These are phyloP conservation scores for Numenius arquata DNA, from an alignment of 2,113 vertebrate genomes.

Conservation along the genomic window DNA sequence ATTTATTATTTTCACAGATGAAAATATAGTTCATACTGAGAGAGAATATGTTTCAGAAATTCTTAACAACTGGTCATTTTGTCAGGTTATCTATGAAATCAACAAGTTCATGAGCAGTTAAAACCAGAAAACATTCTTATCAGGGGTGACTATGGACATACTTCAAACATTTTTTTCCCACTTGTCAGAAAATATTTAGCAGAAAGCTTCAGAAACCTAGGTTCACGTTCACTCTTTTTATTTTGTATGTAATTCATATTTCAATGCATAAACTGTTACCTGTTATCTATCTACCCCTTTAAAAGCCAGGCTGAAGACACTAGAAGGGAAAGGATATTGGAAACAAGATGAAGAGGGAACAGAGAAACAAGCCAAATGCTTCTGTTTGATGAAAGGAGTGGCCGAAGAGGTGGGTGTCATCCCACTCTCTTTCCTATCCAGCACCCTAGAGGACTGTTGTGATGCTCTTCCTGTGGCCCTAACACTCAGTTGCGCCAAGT, in stretches of 20 bases:
- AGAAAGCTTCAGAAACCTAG: neutral
- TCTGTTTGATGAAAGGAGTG: neutral
- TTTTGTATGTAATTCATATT: neutral
- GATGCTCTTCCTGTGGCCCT: neutral
- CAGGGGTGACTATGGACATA: neutral
- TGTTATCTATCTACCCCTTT: neutral
- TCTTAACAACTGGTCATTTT: neutral
- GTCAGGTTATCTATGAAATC: neutral
- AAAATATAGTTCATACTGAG: neutral
- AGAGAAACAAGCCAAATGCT: neutral
- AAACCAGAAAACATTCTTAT: neutral
- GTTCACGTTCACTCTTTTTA: neutral
- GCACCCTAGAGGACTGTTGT: neutral
- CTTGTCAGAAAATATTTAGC: neutral
- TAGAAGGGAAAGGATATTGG: neutral
- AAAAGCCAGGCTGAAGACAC: neutral
- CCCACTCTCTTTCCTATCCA: neutral
- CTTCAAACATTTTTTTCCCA: neutral
- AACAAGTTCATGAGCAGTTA: constrained; percentile 11
- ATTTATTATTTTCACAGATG: neutral
- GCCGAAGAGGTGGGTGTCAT: neutral
- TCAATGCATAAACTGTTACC: neutral
- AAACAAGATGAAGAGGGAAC: neutral
- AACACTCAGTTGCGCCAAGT: neutral
- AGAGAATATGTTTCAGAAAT: neutral